phyloP scores from a whole-genome alignment of 64 coral and sea anemone genomes.

The Pocillopora damicornis region DNA sequence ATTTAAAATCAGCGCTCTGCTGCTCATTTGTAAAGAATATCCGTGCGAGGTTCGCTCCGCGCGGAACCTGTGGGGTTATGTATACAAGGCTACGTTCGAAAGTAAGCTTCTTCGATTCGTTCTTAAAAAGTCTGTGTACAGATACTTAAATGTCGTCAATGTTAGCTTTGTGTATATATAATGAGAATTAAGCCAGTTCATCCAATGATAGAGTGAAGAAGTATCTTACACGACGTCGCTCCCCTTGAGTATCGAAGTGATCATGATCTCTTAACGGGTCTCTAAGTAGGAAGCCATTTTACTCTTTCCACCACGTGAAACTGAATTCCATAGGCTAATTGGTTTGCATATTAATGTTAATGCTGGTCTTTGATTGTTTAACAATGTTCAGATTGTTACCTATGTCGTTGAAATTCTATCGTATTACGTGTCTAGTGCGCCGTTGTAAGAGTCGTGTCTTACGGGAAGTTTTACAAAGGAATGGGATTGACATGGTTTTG shows the following conservation, averaged over 20 bases:
- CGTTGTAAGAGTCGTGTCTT: background rate
- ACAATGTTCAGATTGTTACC: background rate
- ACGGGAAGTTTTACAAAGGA: background rate
- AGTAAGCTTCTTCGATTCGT: background rate
- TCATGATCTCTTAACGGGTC: background rate
- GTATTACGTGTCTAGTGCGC: background rate
- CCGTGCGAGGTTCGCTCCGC: background rate
- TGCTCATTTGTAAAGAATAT: background rate
- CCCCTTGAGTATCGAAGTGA: background rate
- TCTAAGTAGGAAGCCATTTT: background rate
- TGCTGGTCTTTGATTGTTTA: background rate
- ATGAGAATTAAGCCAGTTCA: background rate
- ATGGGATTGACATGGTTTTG: background rate
- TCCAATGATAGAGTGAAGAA: conserved; percentile 2
- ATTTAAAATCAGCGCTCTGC: background rate
- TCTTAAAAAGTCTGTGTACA: conserved; percentile 25
- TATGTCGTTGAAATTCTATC: background rate
- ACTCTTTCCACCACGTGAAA: conserved; percentile 4
- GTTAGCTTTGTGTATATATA: conserved; percentile 23
- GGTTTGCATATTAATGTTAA: conserved; percentile 17
- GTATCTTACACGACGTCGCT: background rate
- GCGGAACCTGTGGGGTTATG: conserved; percentile 8
- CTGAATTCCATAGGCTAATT: background rate
- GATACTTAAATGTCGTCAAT: conserved; percentile 34
- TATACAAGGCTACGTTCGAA: background rate